Conservation (phyloP, 1,140 invertebrate species). For the Drosophila azteca region DNA sequence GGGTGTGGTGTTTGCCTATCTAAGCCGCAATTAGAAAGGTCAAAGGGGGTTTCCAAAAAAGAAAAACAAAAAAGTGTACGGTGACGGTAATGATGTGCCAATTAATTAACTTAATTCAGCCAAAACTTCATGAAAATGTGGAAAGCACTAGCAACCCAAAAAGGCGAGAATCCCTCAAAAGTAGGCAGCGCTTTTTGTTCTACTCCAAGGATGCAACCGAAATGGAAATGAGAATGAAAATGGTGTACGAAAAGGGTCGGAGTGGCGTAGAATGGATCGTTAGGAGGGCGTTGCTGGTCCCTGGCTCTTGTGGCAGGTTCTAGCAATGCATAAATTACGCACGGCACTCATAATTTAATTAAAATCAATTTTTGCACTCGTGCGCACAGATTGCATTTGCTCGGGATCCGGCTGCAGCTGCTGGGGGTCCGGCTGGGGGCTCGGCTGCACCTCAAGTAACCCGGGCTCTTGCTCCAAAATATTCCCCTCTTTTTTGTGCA, state of each 20-base stretch:
- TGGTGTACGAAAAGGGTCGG: neutral
- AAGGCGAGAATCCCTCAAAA: neutral
- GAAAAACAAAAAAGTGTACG: neutral
- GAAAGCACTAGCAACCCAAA: constrained; percentile 10
- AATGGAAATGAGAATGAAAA: constrained; percentile 2
- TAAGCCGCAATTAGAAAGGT: constrained; percentile 54
- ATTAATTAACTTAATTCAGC: constrained; percentile 64
- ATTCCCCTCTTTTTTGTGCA: constrained; percentile 28
- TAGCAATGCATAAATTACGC: constrained; percentile 75
- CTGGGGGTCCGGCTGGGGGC: constrained; percentile 24
- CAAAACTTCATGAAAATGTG: constrained; percentile 28
- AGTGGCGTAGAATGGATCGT: neutral
- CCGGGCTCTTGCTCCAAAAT: neutral
- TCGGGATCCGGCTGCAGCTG: constrained; percentile 40
- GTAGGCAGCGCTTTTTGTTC: neutral
- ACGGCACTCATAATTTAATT: constrained; percentile 66
- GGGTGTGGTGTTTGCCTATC: constrained; percentile 3
- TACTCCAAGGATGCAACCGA: neutral
- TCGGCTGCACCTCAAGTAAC: neutral
- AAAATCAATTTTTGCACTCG: constrained; percentile 70
- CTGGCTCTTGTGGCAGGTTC: constrained; percentile 32
- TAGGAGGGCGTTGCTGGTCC: neutral
- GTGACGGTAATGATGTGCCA: constrained; percentile 49
- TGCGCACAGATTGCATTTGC: constrained; percentile 38
- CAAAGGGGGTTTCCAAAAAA: constrained; percentile 15